A percentile compares a stretch with the other conserved stretches of the same genome.
phyloP scores from a whole-genome alignment of 1,140 invertebrate species.

The Lordiphosa collinella region DNA sequence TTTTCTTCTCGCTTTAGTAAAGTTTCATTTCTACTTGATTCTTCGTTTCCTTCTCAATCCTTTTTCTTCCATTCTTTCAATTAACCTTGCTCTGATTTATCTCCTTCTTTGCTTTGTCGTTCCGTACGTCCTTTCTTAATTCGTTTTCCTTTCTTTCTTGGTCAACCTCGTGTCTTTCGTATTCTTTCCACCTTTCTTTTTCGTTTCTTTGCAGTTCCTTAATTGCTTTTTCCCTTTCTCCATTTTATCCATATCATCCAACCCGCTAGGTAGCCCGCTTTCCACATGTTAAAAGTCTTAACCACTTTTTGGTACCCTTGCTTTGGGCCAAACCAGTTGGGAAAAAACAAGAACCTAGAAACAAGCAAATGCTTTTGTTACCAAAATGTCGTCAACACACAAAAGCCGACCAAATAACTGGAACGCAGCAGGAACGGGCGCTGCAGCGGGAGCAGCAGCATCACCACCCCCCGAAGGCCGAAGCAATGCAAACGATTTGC shows the following conservation, averaged over 20 bases:
- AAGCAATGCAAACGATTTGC: conserved; percentile 68
- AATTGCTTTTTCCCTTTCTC: no score
- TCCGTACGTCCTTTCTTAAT: no score
- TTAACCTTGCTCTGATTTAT: no score
- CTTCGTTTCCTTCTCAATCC: neutral
- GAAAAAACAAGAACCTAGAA: conserved; percentile 36
- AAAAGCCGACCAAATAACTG: conserved; percentile 66
- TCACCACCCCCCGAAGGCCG: conserved; percentile 6
- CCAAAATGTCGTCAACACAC: conserved; percentile 49
- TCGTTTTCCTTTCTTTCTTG: no score
- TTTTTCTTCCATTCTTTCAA: neutral
- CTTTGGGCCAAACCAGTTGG: conserved; percentile 22
- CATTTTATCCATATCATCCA: no score
- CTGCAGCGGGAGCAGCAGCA: conserved; percentile 9
- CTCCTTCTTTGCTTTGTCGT: no score
- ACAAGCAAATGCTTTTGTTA: conserved; percentile 55
- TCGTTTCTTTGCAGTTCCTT: no score
- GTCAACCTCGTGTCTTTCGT: no score
- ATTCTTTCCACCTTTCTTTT: no score
- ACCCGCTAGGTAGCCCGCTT: no score
- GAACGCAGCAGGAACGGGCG: conserved; percentile 28
- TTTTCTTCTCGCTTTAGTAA: neutral
- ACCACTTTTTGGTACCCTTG: conserved; percentile 12
- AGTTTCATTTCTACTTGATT: no score
- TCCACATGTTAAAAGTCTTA: neutral